These are phyloP conservation scores for Volucella inanis DNA, from an alignment of 2,888 invertebrate genomes.

Conservation along the genomic window DNA sequence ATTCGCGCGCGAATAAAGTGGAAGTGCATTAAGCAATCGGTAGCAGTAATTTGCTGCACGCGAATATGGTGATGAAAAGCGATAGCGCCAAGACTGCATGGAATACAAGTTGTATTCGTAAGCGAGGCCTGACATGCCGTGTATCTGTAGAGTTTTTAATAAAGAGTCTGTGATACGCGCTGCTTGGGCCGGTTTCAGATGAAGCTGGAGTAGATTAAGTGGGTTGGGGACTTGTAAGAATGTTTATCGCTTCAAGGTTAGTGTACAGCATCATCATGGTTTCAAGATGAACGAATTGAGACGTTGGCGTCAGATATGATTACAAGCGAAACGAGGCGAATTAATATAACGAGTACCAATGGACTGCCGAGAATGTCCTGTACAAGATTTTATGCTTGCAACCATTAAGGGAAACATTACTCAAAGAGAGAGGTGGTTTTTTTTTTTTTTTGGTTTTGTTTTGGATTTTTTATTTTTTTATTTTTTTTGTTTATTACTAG, in stretches of 20 bases:
- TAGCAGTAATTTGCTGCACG: slow-evolving; percentile 68
- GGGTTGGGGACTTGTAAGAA: slow-evolving; percentile 20
- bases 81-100: slow-evolving; percentile 32
- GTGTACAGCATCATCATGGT: slow-evolving; percentile 37
- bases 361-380: slow-evolving; percentile 17
- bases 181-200: neutral
- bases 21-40: slow-evolving; percentile 64
- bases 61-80: slow-evolving; percentile 62
- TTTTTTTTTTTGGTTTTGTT: no score
- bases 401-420: slow-evolving; percentile 12
- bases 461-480: no score
- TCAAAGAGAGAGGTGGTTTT: no score
- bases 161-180: slow-evolving; percentile 52
- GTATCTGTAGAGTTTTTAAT: neutral
- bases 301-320: slow-evolving; percentile 69
- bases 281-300: slow-evolving; percentile 57
- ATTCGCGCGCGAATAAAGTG: slow-evolving; percentile 54
- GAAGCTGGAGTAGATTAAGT: slow-evolving; percentile 20
- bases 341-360: slow-evolving; percentile 29
- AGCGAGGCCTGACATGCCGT: slow-evolving; percentile 37
- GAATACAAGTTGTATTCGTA: neutral
- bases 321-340: slow-evolving; percentile 35
- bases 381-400: slow-evolving; percentile 43
- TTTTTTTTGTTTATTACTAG: no score
- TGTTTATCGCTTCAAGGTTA: slow-evolving; percentile 65